These are phyloP conservation scores for Alloplasta piceator DNA, from an alignment of 2,888 invertebrate genomes.

Conservation along the genomic window DNA sequence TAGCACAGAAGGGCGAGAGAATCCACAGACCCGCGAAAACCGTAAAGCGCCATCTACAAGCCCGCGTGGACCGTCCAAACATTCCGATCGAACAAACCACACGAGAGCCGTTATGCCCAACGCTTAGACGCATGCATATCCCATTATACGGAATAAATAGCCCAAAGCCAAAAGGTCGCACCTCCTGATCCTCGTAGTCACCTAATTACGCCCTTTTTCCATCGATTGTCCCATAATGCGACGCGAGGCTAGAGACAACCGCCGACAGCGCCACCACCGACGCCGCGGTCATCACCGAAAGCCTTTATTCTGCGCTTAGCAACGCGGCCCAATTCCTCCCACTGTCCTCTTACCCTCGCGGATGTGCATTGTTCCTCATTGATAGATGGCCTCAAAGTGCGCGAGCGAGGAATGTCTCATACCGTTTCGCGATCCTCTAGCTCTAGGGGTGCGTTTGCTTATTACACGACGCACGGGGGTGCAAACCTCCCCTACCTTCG, in stretches of 20 bases:
- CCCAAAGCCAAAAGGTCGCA: too few relatives aligned
- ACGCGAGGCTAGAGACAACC: too few relatives aligned
- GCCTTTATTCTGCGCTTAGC: background rate
- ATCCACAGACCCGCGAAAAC: too few relatives aligned
- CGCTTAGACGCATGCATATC: background rate
- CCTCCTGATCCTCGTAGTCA: too few relatives aligned
- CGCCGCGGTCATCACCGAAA: too few relatives aligned
- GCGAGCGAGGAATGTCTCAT: constrained; percentile 49
- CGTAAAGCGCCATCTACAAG: constrained; percentile 33
- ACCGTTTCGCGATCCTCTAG: constrained; percentile 21
- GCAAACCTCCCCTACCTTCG: background rate
- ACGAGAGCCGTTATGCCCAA: constrained; percentile 63
- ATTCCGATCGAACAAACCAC: constrained; percentile 70
- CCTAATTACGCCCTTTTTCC: too few relatives aligned
- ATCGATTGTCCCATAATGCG: too few relatives aligned
- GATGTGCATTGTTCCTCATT: constrained; percentile 74
- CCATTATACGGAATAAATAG: too few relatives aligned
- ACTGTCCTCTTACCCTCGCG: constrained; percentile 21
- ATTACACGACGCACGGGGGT: background rate
- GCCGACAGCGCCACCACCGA: too few relatives aligned
- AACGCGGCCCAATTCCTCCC: constrained; percentile 69
- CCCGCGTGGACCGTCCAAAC: constrained; percentile 66
- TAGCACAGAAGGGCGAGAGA: background rate
- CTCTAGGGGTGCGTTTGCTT: constrained; percentile 4
- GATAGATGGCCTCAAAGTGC: constrained; percentile 72